Evolutionary conservation across 64 coral and sea anemone species (phyloP).

Genomic region (Porites lutea): DNA sequence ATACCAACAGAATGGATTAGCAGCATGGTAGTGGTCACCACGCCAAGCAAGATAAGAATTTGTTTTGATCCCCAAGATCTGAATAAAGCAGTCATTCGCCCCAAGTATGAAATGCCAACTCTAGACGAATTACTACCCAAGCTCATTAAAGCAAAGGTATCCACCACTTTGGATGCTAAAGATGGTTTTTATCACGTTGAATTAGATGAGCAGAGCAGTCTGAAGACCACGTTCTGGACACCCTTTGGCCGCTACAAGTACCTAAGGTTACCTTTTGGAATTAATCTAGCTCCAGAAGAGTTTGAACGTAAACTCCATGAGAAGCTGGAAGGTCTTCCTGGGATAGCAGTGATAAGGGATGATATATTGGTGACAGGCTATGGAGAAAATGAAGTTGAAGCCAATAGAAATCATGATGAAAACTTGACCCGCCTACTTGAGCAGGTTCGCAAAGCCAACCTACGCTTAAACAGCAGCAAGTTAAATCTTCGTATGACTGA

Average conservation of each 20-base stretch:
- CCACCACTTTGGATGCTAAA: slow-evolving; percentile 1
- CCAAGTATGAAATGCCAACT: slow-evolving; percentile 8
- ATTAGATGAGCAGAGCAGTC: slow-evolving; percentile 26
- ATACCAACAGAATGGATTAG: not conserved
- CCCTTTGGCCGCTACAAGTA: slow-evolving; percentile 23
- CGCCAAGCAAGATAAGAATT: not conserved
- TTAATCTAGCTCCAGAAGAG: slow-evolving; percentile 28
- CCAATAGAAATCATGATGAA: not conserved
- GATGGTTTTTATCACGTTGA: slow-evolving; percentile 33
- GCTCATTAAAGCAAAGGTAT: slow-evolving; percentile 17
- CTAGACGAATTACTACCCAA: slow-evolving; percentile 28
- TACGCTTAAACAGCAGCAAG: slow-evolving; percentile 34
- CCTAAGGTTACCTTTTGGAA: slow-evolving; percentile 26
- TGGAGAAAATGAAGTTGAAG: no score
- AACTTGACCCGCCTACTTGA: slow-evolving; percentile 7
- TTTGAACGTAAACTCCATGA: slow-evolving; percentile 22
- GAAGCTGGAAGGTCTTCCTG: not conserved
- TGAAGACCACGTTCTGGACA: slow-evolving; percentile 27
- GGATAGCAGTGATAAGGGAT: no score
- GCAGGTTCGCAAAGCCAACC: slow-evolving; percentile 2
- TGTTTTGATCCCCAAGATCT: slow-evolving; percentile 5
- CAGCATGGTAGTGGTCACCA: slow-evolving; percentile 5
- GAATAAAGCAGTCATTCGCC: slow-evolving; percentile 9
- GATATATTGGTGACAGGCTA: no score
- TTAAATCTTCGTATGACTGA: slow-evolving; percentile 6